Percentiles rank a stretch among this genome's conserved stretches.
These are phyloP conservation scores for Platorchestia sp. DNA, from an alignment of 1,140 invertebrate species.

Conservation along the genomic window DNA sequence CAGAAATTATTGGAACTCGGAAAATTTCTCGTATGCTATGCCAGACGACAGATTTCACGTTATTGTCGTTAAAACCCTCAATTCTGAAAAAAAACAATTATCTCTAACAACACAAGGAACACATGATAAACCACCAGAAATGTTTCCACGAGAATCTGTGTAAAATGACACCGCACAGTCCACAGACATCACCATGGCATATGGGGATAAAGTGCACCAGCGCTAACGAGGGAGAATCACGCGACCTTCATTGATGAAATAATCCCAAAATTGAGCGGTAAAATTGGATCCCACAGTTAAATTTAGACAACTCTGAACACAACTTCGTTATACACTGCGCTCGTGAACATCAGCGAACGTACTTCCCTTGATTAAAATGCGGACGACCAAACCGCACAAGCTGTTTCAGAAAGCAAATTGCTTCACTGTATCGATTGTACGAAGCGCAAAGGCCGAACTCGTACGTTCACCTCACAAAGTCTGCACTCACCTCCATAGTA, in stretches of 20 bases:
- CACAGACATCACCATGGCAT: not conserved
- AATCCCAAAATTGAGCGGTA: not conserved
- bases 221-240: too few species aligned
- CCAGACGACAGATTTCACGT: not conserved
- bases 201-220: not conserved
- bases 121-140: not conserved
- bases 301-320: not conserved
- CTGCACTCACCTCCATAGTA: not conserved
- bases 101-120: not conserved
- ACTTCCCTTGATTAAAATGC: not conserved
- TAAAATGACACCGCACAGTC: not conserved
- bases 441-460: too few species aligned
- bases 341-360: not conserved
- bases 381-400: not conserved
- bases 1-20: not conserved
- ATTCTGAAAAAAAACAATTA: not conserved
- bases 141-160: not conserved
- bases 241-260: not conserved
- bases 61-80: not conserved
- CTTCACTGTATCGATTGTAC: not conserved
- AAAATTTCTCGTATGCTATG: not conserved
- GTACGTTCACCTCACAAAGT: too few species aligned
- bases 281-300: not conserved
- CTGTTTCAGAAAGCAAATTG: not conserved
- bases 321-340: not conserved